A percentile compares a stretch with the other conserved stretches of the same genome.
Conservation (phyloP, 2,113 vertebrate genomes). For the Acanthochromis polyacanthus region DNA sequence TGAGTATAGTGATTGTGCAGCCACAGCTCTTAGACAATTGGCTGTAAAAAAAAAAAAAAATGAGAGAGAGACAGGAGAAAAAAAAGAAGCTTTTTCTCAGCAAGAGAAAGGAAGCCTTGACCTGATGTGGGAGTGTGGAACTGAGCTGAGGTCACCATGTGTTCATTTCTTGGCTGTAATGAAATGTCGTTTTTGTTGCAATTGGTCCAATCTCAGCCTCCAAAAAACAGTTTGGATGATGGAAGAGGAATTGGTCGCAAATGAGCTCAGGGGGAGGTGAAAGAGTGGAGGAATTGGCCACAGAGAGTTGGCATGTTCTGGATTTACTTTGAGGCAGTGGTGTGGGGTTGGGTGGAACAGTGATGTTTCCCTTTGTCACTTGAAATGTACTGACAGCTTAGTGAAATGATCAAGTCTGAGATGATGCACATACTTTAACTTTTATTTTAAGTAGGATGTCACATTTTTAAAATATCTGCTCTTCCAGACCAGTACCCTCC, state of each 20-base stretch:
- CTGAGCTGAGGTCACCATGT: constrained; percentile 67
- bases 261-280: constrained; percentile 63
- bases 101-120: constrained; percentile 43
- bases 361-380: constrained; percentile 4
- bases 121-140: constrained; percentile 32
- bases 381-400: constrained; percentile 50
- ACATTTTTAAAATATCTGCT: neutral
- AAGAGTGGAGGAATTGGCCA: constrained; percentile 50
- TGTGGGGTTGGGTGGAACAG: constrained; percentile 36
- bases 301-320: constrained; percentile 53
- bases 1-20: constrained; percentile 60
- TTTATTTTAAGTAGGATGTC: constrained; percentile 22
- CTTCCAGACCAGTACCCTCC: neutral
- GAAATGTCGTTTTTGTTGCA: constrained; percentile 57
- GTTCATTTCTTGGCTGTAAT: constrained; percentile 70
- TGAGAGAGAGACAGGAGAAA: neutral
- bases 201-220: constrained; percentile 57
- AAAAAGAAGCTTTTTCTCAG: constrained; percentile 3
- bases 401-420: constrained; percentile 39
- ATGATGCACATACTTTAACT: constrained; percentile 17
- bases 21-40: constrained; percentile 39
- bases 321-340: constrained; percentile 60
- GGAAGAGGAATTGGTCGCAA: constrained; percentile 63
- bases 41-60: constrained; percentile 20
- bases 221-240: constrained; percentile 64